A percentile compares a stretch with the other conserved stretches of the same genome.
Conservation (phyloP, 53 echinoderm and acorn worm genomes). For the Patiria pectinifera region DNA sequence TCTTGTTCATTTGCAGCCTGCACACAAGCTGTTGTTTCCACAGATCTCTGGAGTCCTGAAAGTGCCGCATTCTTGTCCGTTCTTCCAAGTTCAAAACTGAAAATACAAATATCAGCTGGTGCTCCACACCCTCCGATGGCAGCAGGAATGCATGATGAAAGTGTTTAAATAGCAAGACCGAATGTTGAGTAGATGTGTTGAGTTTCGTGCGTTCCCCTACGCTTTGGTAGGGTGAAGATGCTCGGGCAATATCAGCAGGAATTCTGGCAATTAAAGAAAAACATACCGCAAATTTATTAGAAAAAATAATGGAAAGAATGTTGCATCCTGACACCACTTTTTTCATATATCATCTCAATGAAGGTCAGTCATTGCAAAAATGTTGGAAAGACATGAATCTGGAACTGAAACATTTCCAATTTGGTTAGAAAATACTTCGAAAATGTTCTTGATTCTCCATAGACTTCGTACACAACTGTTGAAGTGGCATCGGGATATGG, state of each 20-base stretch:
- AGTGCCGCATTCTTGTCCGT: conserved; percentile 13
- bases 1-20: conserved; percentile 43
- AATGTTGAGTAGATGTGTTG: background rate
- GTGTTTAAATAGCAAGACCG: background rate
- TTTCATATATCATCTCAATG: no score
- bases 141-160: conserved; percentile 43
- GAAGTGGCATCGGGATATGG: no score
- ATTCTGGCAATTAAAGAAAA: background rate
- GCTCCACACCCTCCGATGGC: background rate
- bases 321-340: no score
- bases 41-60: background rate
- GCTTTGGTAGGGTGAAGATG: background rate
- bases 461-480: no score
- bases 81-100: conserved; percentile 22
- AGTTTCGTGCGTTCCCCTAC: background rate
- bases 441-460: no score
- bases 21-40: conserved; percentile 53
- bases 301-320: no score
- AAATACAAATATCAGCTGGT: conserved; percentile 49
- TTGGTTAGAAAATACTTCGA: no score
- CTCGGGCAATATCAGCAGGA: background rate
- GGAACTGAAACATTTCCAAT: no score
- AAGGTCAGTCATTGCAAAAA: no score
- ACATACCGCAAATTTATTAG: background rate
- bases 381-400: no score